These are phyloP conservation scores for Sminthopsis crassicaudata DNA, from an alignment of 2,113 vertebrate species.

Conservation along the genomic window DNA sequence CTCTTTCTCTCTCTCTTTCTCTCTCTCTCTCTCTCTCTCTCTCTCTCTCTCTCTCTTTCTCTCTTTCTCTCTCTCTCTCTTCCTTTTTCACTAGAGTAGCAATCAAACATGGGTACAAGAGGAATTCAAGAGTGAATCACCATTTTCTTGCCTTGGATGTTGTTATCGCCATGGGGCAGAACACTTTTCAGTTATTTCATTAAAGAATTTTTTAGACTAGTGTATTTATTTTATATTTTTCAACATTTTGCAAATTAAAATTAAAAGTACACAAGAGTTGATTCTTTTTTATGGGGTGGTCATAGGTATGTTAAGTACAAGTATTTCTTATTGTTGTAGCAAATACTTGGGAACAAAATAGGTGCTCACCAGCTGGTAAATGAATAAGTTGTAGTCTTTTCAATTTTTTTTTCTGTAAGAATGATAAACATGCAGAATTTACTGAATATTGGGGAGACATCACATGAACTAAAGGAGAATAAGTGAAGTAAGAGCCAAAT, in stretches of 20 bases:
- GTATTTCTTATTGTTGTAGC: background rate
- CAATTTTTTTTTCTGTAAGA: background rate
- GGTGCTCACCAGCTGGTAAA: background rate
- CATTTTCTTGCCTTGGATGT: background rate
- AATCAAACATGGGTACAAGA: background rate
- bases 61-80: background rate
- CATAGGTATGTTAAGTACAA: background rate
- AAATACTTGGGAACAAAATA: background rate
- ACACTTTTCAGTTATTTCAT: background rate
- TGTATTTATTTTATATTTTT: background rate
- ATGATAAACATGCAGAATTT: background rate
- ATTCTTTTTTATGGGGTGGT: background rate
- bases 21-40: background rate
- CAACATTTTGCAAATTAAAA: background rate
- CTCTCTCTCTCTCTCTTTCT: background rate
- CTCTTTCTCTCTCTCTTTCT: too few species aligned
- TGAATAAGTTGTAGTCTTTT: background rate
- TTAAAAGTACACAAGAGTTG: background rate
- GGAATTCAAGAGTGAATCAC: background rate
- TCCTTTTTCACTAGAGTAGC: background rate
- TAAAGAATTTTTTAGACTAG: background rate
- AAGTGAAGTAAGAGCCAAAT: background rate
- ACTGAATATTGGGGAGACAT: background rate
- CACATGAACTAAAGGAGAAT: background rate
- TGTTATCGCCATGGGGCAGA: background rate